Percentiles rank a stretch among this genome's conserved stretches.
Evolutionary conservation across 1,140 invertebrate species (phyloP).

Genomic region (Tetramorium simillimum): DNA sequence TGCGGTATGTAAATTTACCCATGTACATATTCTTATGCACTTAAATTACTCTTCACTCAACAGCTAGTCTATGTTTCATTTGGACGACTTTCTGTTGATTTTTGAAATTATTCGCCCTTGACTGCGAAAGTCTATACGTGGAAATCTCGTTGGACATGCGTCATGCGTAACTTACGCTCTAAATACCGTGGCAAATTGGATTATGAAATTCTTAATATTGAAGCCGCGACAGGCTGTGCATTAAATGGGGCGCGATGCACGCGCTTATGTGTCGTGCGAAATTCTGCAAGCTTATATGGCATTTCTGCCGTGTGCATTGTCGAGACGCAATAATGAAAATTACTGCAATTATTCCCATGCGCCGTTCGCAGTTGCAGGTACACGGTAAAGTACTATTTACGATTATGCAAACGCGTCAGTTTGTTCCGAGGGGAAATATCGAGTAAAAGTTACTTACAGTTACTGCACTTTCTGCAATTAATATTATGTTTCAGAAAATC

Average conservation of each 20-base stretch:
- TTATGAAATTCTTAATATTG: constrained; percentile 28
- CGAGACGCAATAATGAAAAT: constrained; percentile 45
- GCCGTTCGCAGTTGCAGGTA: not conserved
- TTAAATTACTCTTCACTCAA: no score
- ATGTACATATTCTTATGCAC: no score
- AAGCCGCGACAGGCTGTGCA: not conserved
- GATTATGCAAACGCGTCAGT: not conserved
- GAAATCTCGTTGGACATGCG: not conserved
- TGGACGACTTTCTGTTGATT: constrained; percentile 2
- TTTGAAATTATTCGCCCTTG: not conserved
- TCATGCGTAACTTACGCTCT: not conserved
- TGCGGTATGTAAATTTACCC: no score
- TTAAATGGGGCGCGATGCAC: constrained; percentile 9
- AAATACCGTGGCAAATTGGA: constrained; percentile 29
- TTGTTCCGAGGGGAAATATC: constrained; percentile 1
- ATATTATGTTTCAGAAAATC: not conserved
- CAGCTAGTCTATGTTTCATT: no score
- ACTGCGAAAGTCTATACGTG: not conserved
- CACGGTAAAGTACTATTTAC: not conserved
- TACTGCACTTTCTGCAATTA: not conserved
- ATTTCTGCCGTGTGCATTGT: not conserved
- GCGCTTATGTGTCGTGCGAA: constrained; percentile 22
- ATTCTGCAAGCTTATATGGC: not conserved
- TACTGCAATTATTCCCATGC: constrained; percentile 36
- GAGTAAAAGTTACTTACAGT: not conserved